Base-by-base conservation (phyloP, 2,888 invertebrate genomes). In the Phaonia tiefii region DNA sequence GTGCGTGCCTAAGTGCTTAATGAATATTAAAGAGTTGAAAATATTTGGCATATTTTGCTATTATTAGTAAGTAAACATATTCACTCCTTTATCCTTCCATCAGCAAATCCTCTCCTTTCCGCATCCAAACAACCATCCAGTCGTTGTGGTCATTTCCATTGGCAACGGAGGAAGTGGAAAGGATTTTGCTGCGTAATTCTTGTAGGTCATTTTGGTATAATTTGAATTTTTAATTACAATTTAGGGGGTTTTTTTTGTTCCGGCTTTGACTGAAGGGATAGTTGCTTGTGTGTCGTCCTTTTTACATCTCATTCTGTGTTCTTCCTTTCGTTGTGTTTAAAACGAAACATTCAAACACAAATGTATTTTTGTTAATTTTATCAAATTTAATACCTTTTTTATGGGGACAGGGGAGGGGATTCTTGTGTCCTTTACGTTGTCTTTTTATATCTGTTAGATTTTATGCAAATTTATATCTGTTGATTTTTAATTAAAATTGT, bases 181-280 rank as follows among this genome's bases (percentile, higher is more conserved):
- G 44, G 26, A 13, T 39, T 39, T 1, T n/a, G 63, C 17, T 74
- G 49, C 31, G 49, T 51, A 51, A 66, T 65, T 78, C 63, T n/a
- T 66, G 20, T 39, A 42, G 70, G 56, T 56, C 79, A 65, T 46
- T 31, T 46, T 51, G 8, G 31, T 5, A 3, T 31, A 73, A 66
- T 42, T 74, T 49, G 26, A 65, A 79, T 70, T 51, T 77, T 42
- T 78, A 78, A 78, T 78, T 67, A 69, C 25, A 3, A 3, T 31
- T 31, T 8, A 31, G n/a, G n/a, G n/a, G 8, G 25, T 39, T 58
- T n/a, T 46, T 46, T n/a, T 46, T 46, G 54, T 13, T 54, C 20
- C 20, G 31, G 4, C 8, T 49, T 10, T 49, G 0, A 17, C 20
- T 15, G 4, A 31, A 8, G 44, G 26, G 26, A 17, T 13, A 20